Evolutionary conservation across 2,797 vertebrate species (phyloP).

Genomic region (Sphenodon punctatus): DNA sequence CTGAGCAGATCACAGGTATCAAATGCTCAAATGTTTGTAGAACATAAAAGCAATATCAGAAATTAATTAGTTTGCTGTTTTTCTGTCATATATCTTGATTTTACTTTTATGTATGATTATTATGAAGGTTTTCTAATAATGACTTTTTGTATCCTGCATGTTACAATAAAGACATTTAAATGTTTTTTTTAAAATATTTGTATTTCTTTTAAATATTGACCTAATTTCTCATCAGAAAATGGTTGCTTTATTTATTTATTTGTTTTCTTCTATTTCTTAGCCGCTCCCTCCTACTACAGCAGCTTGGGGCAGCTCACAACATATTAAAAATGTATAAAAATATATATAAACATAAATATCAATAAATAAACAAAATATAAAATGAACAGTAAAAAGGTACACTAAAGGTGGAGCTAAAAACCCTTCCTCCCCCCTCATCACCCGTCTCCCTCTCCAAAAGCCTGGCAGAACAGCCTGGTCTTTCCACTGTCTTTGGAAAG

Average conservation of each 20-base stretch:
- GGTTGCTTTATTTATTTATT: neutral
- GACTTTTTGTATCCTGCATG: conserved; percentile 74
- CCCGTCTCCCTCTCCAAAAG: no score
- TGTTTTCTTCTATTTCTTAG: no score
- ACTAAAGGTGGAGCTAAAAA: no score
- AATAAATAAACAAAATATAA: no score
- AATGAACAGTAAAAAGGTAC: no score
- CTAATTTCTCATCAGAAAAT: conserved; percentile 15
- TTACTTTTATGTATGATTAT: conserved; percentile 59
- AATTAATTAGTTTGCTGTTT: conserved; percentile 64
- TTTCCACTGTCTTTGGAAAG: no score
- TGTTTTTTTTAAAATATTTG: conserved; percentile 66
- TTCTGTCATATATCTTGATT: conserved; percentile 64
- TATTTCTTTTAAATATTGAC: conserved; percentile 36
- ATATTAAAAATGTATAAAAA: no score
- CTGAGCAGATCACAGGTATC: conserved; percentile 28
- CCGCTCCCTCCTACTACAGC: no score
- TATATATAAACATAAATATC: no score
- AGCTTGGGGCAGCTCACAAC: no score
- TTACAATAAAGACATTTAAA: conserved; percentile 69
- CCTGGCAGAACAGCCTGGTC: no score
- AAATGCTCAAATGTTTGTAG: conserved; percentile 47
- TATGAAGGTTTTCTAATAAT: conserved; percentile 69
- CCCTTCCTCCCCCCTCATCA: no score
- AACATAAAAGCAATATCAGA: conserved; percentile 51